Conservation (phyloP, 1,140 invertebrate genomes). For the Daktulosphaira vitifoliae region DNA sequence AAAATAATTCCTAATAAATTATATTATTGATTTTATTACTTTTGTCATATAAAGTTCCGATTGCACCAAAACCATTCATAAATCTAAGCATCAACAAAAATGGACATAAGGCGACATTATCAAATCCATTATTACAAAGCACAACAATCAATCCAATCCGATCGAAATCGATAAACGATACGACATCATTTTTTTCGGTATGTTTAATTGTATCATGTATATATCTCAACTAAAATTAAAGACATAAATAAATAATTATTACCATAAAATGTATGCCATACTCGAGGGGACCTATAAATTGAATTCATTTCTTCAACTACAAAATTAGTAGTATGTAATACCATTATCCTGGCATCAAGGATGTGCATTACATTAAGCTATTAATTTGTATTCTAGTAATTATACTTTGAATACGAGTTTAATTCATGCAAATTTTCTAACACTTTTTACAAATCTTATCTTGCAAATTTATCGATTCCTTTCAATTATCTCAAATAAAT, state of each 20-base stretch:
- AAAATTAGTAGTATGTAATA: not conserved
- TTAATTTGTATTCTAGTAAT: no score
- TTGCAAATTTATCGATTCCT: no score
- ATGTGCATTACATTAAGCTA: no score
- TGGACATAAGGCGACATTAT: not conserved
- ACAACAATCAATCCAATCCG: not conserved
- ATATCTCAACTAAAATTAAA: no score
- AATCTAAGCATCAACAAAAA: conserved; percentile 25
- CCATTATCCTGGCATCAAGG: no score
- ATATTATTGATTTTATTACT: not conserved
- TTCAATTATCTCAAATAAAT: no score
- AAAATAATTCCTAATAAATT: not conserved
- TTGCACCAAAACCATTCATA: not conserved
- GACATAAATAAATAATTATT: not conserved
- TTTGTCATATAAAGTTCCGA: not conserved
- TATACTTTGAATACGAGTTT: no score
- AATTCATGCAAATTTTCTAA: no score
- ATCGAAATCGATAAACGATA: not conserved
- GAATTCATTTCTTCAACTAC: not conserved
- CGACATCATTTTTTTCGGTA: not conserved
- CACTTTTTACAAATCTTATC: no score
- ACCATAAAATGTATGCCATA: not conserved
- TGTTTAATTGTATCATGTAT: not conserved
- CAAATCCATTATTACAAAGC: not conserved
- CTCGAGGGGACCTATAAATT: not conserved